Evolutionary conservation across 1,140 invertebrate genomes (phyloP).

Genomic region (roundworm (Caenorhabditis elegans)): WBcel235 BX284602.5:6085001-6085500

Average conservation of each 20-base stretch:
- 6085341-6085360: constrained; percentile 94
- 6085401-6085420: constrained; percentile 81
- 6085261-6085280: constrained; percentile 75
- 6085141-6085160: constrained; percentile 88
- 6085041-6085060: constrained; percentile 44
- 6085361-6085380: constrained; percentile 87
- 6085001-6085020: constrained; percentile 70
- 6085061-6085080: constrained; percentile 80
- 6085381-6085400: constrained; percentile 83
- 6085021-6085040: constrained; percentile 73
- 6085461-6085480: constrained; percentile 73
- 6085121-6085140: constrained; percentile 73
- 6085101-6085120: constrained; percentile 82
- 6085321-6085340: constrained; percentile 87
- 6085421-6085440: constrained; percentile 81
- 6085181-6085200: constrained; percentile 82
- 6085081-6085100: constrained; percentile 82
- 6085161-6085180: constrained; percentile 77
- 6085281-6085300: constrained; percentile 91
- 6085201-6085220: constrained; percentile 64
- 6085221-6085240: constrained; percentile 67
- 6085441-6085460: constrained; percentile 81
- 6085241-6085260: constrained; percentile 65
- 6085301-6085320: constrained; percentile 85
- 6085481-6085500: constrained; percentile 79